A percentile compares a stretch with the other conserved stretches of the same genome.
Evolutionary conservation across 2,797 vertebrate genomes (phyloP).

Genomic region (Thamnophis elegans): DNA sequence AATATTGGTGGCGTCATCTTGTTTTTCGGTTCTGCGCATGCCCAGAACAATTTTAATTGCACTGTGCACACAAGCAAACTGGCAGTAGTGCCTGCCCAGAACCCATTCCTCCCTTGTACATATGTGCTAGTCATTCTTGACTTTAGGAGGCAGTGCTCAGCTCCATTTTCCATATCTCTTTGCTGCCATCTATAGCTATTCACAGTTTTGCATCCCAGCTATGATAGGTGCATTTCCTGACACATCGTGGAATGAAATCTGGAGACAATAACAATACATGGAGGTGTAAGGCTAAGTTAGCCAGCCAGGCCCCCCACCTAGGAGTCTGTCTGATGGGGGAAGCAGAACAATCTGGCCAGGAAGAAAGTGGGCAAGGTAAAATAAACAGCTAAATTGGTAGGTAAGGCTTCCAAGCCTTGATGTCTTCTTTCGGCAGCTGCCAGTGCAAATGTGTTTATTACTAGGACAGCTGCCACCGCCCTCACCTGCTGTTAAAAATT

Average conservation of each 20-base stretch:
- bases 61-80: too few relatives aligned
- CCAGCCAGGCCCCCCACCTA: not conserved
- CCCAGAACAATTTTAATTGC: too few relatives aligned
- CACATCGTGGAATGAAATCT: not conserved
- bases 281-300: not conserved
- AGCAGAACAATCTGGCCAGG: not conserved
- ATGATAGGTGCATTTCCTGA: not conserved
- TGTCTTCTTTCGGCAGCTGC: not conserved
- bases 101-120: too few relatives aligned
- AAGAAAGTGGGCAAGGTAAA: conserved; percentile 10
- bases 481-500: not conserved
- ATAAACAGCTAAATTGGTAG: conserved; percentile 1
- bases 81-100: too few relatives aligned
- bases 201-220: not conserved
- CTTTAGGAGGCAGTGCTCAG: too few relatives aligned
- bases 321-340: not conserved
- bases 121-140: too few relatives aligned
- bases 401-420: not conserved
- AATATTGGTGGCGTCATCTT: too few relatives aligned
- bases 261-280: not conserved
- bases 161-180: not conserved
- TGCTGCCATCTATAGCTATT: not conserved
- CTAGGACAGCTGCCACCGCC: not conserved
- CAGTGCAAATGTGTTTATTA: not conserved
- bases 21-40: too few relatives aligned